Percentiles rank a stretch among this genome's conserved stretches.
Evolutionary conservation across 2,797 vertebrate genomes (phyloP).

Genomic region (Aselliscus stoliczkanus): DNA sequence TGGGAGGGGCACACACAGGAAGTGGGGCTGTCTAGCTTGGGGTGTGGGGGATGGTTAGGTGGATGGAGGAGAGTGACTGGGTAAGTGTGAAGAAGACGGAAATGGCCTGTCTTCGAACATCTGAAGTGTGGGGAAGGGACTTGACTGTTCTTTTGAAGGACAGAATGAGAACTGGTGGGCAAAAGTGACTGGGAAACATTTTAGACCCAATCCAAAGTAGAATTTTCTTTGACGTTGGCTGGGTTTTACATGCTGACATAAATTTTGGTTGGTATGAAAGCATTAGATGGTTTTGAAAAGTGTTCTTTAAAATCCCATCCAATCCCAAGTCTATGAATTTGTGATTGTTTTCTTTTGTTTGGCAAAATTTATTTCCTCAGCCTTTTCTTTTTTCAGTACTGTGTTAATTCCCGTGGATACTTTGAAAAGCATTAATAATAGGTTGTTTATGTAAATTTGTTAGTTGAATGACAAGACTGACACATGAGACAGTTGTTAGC

Average conservation of each 20-base stretch:
- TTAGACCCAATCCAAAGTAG: background rate
- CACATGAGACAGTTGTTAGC: background rate
- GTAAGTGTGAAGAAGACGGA: background rate
- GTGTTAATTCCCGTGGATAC: background rate
- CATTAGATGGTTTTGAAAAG: background rate
- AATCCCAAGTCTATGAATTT: background rate
- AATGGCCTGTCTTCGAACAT: background rate
- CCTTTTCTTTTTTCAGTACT: background rate
- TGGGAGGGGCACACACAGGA: background rate
- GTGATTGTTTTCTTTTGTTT: slow-evolving; percentile 22
- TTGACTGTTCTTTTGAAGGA: background rate
- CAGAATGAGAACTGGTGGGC: background rate
- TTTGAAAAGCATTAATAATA: background rate
- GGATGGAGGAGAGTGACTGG: background rate
- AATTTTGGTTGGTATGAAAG: background rate
- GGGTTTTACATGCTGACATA: background rate
- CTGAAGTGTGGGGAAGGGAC: background rate
- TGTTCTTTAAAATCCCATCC: background rate
- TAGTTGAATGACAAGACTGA: background rate
- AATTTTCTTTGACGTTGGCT: background rate
- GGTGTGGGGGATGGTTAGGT: too few relatives aligned
- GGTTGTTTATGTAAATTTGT: background rate
- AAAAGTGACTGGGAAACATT: background rate
- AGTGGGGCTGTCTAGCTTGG: background rate
- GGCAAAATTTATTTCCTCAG: background rate